These are phyloP conservation scores for Rutpela maculata DNA, from an alignment of 2,888 invertebrate species.

Conservation along the genomic window DNA sequence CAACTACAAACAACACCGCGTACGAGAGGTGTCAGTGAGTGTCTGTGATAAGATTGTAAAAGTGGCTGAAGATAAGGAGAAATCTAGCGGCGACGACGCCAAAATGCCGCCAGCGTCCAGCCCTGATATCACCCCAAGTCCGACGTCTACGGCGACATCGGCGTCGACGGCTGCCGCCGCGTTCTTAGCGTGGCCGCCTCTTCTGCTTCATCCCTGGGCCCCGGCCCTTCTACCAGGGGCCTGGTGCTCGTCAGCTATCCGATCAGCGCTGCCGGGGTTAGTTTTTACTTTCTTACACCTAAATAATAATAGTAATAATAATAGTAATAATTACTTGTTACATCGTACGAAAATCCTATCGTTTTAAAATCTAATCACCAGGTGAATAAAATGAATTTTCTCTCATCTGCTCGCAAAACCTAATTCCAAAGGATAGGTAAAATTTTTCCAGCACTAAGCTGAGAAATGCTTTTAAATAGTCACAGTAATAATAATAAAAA, in stretches of 20 bases:
- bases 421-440: too few species aligned
- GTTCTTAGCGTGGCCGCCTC: slow-evolving; percentile 85
- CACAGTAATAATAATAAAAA: too few species aligned
- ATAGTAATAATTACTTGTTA: too few species aligned
- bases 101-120: slow-evolving; percentile 61
- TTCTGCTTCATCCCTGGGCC: slow-evolving; percentile 85
- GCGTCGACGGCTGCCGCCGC: slow-evolving; percentile 73
- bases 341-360: too few species aligned
- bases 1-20: slow-evolving; percentile 12
- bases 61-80: slow-evolving; percentile 72
- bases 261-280: slow-evolving; percentile 86
- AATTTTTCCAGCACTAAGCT: too few species aligned
- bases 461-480: too few species aligned
- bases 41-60: slow-evolving; percentile 55
- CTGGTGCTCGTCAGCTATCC: slow-evolving; percentile 80
- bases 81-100: slow-evolving; percentile 58
- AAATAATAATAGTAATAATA: too few species aligned
- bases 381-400: too few species aligned
- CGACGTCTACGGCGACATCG: slow-evolving; percentile 53
- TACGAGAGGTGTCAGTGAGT: slow-evolving; percentile 33
- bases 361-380: too few species aligned
- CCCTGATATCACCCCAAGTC: slow-evolving; percentile 38
- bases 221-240: slow-evolving; percentile 82
- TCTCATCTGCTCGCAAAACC: too few species aligned
- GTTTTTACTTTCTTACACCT: slow-evolving; percentile 64